Conservation (phyloP, 2,888 invertebrate genomes). For the Cheilosia variabilis region DNA sequence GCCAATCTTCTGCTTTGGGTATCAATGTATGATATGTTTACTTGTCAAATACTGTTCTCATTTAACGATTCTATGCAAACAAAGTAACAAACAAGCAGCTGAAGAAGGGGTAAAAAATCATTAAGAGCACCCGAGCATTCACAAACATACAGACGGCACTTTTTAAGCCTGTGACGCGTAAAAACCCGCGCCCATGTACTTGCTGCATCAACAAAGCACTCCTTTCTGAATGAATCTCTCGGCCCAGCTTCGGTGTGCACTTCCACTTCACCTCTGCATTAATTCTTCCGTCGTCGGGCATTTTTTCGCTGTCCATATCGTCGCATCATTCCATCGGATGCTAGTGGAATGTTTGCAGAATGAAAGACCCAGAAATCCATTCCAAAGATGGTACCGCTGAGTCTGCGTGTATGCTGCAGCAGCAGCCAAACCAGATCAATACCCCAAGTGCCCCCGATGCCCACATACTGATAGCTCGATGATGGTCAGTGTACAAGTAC, state of each 20-base stretch:
- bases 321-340: slow-evolving; percentile 47
- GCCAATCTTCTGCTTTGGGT: no score
- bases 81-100: slow-evolving; percentile 56
- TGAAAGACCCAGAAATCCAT: slow-evolving; percentile 67
- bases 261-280: slow-evolving; percentile 56
- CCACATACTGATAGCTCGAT: slow-evolving; percentile 44
- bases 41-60: slow-evolving; percentile 40
- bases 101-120: slow-evolving; percentile 46
- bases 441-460: slow-evolving; percentile 34
- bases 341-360: slow-evolving; percentile 68
- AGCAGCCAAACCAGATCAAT: slow-evolving; percentile 62
- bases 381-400: slow-evolving; percentile 75
- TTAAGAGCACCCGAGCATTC: slow-evolving; percentile 31
- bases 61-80: slow-evolving; percentile 65
- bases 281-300: slow-evolving; percentile 27
- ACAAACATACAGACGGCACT: slow-evolving; percentile 32
- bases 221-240: slow-evolving; percentile 70
- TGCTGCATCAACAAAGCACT: slow-evolving; percentile 74
- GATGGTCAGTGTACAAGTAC: slow-evolving; percentile 20
- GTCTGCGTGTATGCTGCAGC: slow-evolving; percentile 52
- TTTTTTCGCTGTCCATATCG: slow-evolving; percentile 7
- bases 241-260: slow-evolving; percentile 13
- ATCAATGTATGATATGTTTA: slow-evolving; percentile 16
- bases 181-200: slow-evolving; percentile 70
- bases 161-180: slow-evolving; percentile 57